Percentiles rank a stretch among this genome's conserved stretches.
Evolutionary conservation across 2,113 vertebrate species (phyloP).

Genomic region (Falcunculus frontatus): DNA sequence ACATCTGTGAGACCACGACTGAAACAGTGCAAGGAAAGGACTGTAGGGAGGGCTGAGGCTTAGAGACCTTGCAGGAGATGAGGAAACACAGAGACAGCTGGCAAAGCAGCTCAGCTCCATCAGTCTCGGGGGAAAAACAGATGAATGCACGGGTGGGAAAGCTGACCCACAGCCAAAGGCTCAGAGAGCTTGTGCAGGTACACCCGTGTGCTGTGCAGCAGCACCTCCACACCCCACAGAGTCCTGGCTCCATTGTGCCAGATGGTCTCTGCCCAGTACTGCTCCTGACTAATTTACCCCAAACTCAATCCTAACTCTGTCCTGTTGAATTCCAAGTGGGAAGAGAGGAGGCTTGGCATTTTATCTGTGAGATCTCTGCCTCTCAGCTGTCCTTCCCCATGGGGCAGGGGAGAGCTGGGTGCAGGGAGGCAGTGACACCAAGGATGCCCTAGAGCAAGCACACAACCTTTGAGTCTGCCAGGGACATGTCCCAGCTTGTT

Average conservation of each 20-base stretch:
- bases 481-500: neutral
- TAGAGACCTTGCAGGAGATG: neutral
- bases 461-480: neutral
- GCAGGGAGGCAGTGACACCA: rapidly evolving
- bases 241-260: neutral
- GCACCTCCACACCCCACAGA: neutral
- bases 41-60: neutral
- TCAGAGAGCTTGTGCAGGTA: neutral
- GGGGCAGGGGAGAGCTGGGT: neutral
- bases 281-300: neutral
- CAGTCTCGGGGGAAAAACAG: rapidly evolving
- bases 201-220: neutral
- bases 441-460: neutral
- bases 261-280: neutral
- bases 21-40: neutral
- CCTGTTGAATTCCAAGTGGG: neutral
- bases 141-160: neutral
- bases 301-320: neutral
- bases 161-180: neutral
- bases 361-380: neutral
- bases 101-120: neutral
- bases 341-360: neutral
- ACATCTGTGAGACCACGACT: neutral
- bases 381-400: neutral
- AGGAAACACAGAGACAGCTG: neutral